Percentiles rank a stretch among this genome's conserved stretches.
phyloP scores from a whole-genome alignment of 2,797 vertebrate genomes.

The Spea hammondii region DNA sequence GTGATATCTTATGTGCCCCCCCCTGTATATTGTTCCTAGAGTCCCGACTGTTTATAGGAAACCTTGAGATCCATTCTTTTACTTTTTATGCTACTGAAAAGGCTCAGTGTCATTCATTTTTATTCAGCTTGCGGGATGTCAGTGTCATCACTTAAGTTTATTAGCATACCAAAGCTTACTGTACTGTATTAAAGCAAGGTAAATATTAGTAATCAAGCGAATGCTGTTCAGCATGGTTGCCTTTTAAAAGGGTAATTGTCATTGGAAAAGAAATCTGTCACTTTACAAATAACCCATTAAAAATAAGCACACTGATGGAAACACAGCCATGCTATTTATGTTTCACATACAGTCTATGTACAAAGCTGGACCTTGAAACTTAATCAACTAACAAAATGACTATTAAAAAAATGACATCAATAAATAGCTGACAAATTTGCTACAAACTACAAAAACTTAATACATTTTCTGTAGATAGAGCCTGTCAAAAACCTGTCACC shows the following conservation, averaged over 20 bases:
- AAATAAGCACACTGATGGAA: constrained; percentile 31
- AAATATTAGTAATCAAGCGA: constrained; percentile 61
- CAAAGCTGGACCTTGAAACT: constrained; percentile 40
- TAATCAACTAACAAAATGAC: constrained; percentile 15
- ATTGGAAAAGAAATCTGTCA: constrained; percentile 52
- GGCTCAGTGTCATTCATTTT: neutral
- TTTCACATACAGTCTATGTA: constrained; percentile 20
- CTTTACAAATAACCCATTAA: constrained; percentile 56
- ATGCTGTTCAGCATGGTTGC: constrained; percentile 34
- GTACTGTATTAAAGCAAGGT: constrained; percentile 59
- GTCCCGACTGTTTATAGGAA: too few relatives aligned
- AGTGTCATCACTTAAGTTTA: constrained; percentile 28
- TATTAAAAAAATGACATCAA: neutral
- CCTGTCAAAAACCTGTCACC: too few relatives aligned
- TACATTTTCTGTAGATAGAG: too few relatives aligned
- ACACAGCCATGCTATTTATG: constrained; percentile 31
- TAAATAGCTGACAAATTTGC: neutral
- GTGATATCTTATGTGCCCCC: too few relatives aligned
- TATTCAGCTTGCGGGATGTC: constrained; percentile 7
- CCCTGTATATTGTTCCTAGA: too few relatives aligned
- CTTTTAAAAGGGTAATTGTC: constrained; percentile 55
- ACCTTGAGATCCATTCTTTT: neutral
- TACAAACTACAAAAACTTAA: neutral
- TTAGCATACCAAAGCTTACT: constrained; percentile 54
- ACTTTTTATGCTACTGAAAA: constrained; percentile 10